phyloP scores from a whole-genome alignment of 2,113 vertebrate species.

The Butorides virescens region DNA sequence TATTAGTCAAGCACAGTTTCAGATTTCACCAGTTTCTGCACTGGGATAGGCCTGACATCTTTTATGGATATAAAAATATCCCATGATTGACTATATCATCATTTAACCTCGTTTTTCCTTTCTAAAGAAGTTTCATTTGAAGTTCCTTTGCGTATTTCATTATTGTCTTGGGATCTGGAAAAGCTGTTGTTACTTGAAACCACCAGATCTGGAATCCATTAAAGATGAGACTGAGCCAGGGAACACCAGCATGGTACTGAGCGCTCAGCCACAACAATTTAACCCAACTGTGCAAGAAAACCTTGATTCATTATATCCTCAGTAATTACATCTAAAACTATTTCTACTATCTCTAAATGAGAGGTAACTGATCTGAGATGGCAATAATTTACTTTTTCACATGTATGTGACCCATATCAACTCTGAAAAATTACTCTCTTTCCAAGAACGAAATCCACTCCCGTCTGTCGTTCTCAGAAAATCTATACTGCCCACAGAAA shows the following conservation, averaged over 20 bases:
- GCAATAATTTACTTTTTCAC: background rate
- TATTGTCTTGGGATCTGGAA: constrained; percentile 55
- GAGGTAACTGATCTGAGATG: background rate
- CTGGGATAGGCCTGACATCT: background rate
- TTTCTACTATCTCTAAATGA: background rate
- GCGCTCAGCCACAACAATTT: constrained; percentile 7
- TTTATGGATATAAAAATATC: constrained; percentile 52
- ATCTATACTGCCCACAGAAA: background rate
- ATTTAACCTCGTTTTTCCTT: constrained; percentile 45
- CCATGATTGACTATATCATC: constrained; percentile 24
- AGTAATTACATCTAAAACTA: background rate
- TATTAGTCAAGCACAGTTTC: background rate
- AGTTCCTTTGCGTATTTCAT: constrained; percentile 62
- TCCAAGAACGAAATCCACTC: constrained; percentile 31
- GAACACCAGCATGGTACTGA: constrained; percentile 24
- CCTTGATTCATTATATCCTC: background rate
- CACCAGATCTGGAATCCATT: constrained; percentile 67
- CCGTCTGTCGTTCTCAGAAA: background rate
- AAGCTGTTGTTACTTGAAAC: constrained; percentile 65
- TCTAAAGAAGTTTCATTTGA: constrained; percentile 57
- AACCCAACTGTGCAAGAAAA: constrained; percentile 18
- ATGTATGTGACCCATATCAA: background rate
- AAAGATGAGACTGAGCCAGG: background rate
- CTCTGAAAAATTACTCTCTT: background rate
- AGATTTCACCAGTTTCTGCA: constrained; percentile 66